Percentiles rank a stretch among this genome's conserved stretches.
Evolutionary conservation across 2,113 vertebrate species (phyloP).

Genomic region (Lagopus leucura): DNA sequence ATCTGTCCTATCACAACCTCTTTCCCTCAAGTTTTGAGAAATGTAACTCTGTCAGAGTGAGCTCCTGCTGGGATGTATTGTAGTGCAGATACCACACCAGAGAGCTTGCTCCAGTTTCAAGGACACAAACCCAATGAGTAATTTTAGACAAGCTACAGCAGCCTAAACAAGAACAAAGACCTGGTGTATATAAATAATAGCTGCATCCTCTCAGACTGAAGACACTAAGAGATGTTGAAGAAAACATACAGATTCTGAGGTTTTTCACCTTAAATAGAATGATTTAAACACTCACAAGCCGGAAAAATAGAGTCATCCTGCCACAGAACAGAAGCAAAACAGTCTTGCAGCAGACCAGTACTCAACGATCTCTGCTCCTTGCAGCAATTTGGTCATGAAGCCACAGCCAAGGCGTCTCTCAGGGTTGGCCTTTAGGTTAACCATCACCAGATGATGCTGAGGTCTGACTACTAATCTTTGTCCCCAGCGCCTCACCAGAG

Average conservation of each 20-base stretch:
- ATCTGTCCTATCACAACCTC: background rate
- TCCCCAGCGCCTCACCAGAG: background rate
- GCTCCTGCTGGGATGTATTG: background rate
- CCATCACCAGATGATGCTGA: background rate
- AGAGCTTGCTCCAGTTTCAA: background rate
- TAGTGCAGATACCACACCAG: accelerated
- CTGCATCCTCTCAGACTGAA: constrained; percentile 10
- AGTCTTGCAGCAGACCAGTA: background rate
- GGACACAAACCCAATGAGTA: background rate
- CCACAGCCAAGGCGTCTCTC: background rate
- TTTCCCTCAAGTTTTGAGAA: background rate
- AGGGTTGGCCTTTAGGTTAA: background rate
- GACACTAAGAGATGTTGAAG: background rate
- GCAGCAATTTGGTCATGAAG: background rate
- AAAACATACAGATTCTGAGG: constrained; percentile 53
- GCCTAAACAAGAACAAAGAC: constrained; percentile 53
- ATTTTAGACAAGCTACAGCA: constrained; percentile 37
- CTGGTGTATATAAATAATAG: constrained; percentile 36
- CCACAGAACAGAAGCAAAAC: constrained; percentile 38
- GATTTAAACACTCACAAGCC: constrained; percentile 2
- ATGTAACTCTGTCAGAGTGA: accelerated
- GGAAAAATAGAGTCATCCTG: constrained; percentile 37
- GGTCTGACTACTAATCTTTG: background rate
- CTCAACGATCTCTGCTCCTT: background rate
- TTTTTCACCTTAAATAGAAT: constrained; percentile 59